These are phyloP conservation scores for Notolepis coatsorum DNA, from an alignment of 2,797 vertebrate species.

Conservation along the genomic window DNA sequence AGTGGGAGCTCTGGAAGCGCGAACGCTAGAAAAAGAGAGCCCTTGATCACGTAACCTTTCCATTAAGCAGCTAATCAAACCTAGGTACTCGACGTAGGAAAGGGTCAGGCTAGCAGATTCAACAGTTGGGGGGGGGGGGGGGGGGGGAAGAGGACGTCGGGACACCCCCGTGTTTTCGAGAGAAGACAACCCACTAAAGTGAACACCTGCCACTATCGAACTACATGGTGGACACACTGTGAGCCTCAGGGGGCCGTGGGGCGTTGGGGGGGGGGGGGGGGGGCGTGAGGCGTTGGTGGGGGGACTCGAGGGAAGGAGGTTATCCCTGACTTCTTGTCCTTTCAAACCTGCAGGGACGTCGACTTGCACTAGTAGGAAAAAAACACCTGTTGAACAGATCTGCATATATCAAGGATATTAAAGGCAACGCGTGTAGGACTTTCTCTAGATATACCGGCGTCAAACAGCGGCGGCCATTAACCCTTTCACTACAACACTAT, in stretches of 20 bases:
- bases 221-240: constrained; percentile 79
- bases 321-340: constrained; percentile 90
- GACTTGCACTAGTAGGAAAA: constrained; percentile 95
- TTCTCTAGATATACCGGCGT: constrained; percentile 54
- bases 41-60: constrained; percentile 19
- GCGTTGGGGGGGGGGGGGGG: too few species aligned
- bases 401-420: constrained; percentile 99
- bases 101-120: constrained; percentile 47
- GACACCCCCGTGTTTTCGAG: constrained; percentile 6
- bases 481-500: too few species aligned
- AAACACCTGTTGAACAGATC: constrained; percentile 99
- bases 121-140: constrained; percentile 66
- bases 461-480: constrained; percentile 35
- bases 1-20: not conserved
- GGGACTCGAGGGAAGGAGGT: constrained; percentile 55
- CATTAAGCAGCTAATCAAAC: constrained; percentile 21
- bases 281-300: constrained; percentile 94
- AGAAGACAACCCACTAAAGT: constrained; percentile 47
- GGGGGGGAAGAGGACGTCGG: constrained; percentile 38
- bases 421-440: constrained; percentile 74
- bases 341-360: constrained; percentile 95
- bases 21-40: not conserved
- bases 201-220: constrained; percentile 48
- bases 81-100: constrained; percentile 27
- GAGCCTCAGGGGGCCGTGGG: not conserved